Evolutionary conservation across 1,140 invertebrate species (phyloP).

Genomic region (Tetramorium alpestre): DNA sequence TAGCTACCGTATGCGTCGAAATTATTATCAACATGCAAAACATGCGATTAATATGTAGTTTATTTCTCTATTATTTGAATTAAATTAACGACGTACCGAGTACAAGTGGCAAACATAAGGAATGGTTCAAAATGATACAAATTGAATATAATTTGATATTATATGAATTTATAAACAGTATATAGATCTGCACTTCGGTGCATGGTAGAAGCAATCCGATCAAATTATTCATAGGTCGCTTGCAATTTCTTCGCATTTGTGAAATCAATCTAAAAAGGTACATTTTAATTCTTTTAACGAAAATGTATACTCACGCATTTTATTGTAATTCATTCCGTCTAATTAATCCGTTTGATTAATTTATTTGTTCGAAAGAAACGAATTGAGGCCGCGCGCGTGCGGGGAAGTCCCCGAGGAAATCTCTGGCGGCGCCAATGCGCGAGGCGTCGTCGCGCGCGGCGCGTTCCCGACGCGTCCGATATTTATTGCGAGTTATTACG

Average conservation of each 20-base stretch:
- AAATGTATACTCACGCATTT: neutral
- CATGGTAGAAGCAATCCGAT: neutral
- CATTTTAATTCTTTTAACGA: neutral
- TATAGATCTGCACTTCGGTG: no score
- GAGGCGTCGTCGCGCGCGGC: conserved; percentile 4
- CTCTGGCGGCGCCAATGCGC: conserved; percentile 22
- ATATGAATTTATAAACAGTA: no score
- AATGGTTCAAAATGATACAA: no score
- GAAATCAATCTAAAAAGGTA: neutral
- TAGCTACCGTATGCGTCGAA: no score
- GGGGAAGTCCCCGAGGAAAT: neutral
- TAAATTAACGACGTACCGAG: no score
- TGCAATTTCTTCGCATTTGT: neutral
- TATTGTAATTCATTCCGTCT: neutral
- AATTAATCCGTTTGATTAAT: neutral
- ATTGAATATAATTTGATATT: no score
- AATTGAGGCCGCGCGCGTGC: neutral
- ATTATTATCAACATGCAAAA: no score
- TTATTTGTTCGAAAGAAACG: neutral
- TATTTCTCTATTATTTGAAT: no score
- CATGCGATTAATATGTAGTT: no score
- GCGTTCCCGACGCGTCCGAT: conserved; percentile 21
- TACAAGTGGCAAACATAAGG: no score
- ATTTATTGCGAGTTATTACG: conserved; percentile 54
- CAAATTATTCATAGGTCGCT: neutral